Base-by-base conservation (phyloP, 2,113 vertebrate species). In the Rhynchomys soricoides region DNA sequence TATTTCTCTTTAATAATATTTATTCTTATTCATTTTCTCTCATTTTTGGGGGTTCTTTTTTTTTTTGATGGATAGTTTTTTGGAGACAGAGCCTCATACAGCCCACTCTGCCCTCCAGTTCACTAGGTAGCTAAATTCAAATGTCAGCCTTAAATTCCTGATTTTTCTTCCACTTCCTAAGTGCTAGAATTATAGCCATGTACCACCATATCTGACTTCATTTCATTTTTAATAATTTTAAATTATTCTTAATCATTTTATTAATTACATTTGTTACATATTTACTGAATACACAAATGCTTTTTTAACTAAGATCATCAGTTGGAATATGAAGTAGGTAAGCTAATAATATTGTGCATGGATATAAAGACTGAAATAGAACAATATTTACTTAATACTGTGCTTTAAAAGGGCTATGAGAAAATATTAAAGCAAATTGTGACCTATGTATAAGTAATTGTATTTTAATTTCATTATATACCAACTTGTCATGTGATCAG, bases 401-500 rank as follows among this genome's bases (percentile, higher is more conserved):
- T 86, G 66, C 55, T 93, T 89, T 83, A 19, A 43, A 83, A 85
- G 64, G 26, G 10, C 57, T 29, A 22, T 90, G 34, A 85, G 79
- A 79, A 96, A 94, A 79, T 57, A 74, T 7, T 64, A 75, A 93
- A 88, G 73, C 22, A 62, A 57, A 86, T 52, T 12, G 91, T 96
- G 75, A 95, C 62, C 75, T 50, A 22, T 10, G 71, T 68, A 48
- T 94, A 62, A 85, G 89, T 85, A 90, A 87, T 43, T 95, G 29
- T 40, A 95, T 85, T 97, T 95, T 12, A 78, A 29, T 66, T 95
- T 85, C 19, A 62, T 90, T 87, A 57, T 22, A 92, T 96, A 97
- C 97, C 93, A 48, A 15, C 93, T 95, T 88, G 59, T 96, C 86
- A 90, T 93, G 71, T 64, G 59, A 55, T 97, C 87, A 98, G 57